Conservation (phyloP, 2,797 vertebrate species). For the Australoheros facetus region DNA sequence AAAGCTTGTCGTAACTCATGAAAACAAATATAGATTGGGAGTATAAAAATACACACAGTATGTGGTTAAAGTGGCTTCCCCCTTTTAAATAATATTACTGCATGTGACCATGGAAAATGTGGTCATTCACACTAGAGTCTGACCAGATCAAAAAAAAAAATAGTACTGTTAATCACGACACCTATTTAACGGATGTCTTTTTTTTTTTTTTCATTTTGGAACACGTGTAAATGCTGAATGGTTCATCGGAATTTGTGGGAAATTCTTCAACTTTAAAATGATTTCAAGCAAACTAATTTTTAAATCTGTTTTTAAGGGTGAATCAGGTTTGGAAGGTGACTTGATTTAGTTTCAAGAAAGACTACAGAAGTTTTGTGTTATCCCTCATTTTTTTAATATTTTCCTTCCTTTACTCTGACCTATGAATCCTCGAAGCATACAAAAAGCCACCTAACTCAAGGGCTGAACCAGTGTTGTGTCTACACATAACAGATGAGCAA, state of each 20-base stretch:
- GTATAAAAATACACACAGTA: constrained; percentile 36
- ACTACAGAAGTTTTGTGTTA: not conserved
- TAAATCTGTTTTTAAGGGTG: not conserved
- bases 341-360: not conserved
- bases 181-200: not conserved
- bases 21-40: constrained; percentile 29
- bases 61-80: constrained; percentile 30
- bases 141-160: not conserved
- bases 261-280: not conserved
- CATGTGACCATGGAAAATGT: constrained; percentile 33
- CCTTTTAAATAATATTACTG: constrained; percentile 20
- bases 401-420: not conserved
- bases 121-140: not conserved
- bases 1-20: constrained; percentile 32
- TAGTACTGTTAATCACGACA: not conserved
- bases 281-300: not conserved
- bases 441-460: too few species aligned
- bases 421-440: too few species aligned
- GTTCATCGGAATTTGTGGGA: too few species aligned
- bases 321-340: not conserved
- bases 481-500: too few species aligned
- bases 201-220: not conserved
- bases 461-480: too few species aligned
- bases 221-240: not conserved
- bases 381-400: not conserved